Base-by-base conservation (phyloP, 1,140 invertebrate species). In the Hyles vespertilio region DNA sequence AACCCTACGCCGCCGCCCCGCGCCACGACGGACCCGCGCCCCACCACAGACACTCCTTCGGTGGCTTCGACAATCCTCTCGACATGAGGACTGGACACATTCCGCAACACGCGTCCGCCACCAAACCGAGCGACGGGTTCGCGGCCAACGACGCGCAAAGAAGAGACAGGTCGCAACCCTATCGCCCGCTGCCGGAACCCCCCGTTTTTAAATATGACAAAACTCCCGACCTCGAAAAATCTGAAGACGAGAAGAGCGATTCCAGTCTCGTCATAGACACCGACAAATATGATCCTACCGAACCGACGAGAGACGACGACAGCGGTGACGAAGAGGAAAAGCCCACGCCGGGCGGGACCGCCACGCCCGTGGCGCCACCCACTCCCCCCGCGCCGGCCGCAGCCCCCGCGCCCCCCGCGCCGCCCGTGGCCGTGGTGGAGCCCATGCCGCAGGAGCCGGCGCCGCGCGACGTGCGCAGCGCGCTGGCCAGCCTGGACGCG, bases 211-310 rank as follows among this genome's bases (percentile, higher is more conserved):
- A 87, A 74, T 82, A 90, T 75, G 45, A 89, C 69, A 79, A 90
- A 81, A 59, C 87, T 74, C 50, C 58, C 0, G 80, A 84, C 5
- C 34, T 77, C 0, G 68, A 87, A 2, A 84, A 83, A 33, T 88
- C 86, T 0, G 92, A 92, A 40, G 91, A 93, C 51, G 92, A 92
- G 59, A 91, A 91, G 44, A 93, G 92, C 68, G 93, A 94, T 64
- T 89, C 91, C 2, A 92, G 93, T 10, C 75, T 94, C 32, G 90
- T 93, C 1, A 93, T 93, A n/a, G 93, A 93, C 63, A 92, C 74
- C 3, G 87, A 90, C 4, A 90, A 90, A 48, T 92, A 92, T 48
- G 93, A 94, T 61, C 92, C 93, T 6, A 92, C 92, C n/a, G 92
- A 93, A 63, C 92, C 92, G 0, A 93, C 92, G 3, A 81, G 90